Conservation (phyloP, 2,888 invertebrate genomes). For the Beris morrisii region DNA sequence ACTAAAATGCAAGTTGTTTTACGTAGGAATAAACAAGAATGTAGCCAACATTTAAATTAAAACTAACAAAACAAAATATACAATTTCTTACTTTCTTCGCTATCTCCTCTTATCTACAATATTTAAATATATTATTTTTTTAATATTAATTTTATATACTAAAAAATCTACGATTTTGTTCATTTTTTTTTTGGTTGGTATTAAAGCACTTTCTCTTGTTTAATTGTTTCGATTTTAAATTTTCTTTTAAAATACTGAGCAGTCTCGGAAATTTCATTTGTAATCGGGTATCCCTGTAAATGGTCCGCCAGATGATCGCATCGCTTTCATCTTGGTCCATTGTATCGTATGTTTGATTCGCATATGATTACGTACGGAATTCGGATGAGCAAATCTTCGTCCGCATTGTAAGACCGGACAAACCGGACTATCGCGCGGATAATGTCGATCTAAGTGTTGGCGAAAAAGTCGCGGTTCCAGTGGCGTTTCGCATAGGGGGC, state of each 20-base stretch:
- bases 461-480: slow-evolving; percentile 68
- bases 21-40: no score
- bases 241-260: background rate
- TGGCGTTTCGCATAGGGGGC: slow-evolving; percentile 73
- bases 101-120: no score
- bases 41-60: no score
- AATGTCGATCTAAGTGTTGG: slow-evolving; percentile 78
- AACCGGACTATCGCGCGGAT: slow-evolving; percentile 80
- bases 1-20: no score
- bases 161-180: no score
- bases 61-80: no score
- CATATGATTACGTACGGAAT: slow-evolving; percentile 87
- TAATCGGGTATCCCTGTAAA: slow-evolving; percentile 56
- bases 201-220: no score
- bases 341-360: slow-evolving; percentile 77
- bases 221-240: no score
- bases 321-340: slow-evolving; percentile 82
- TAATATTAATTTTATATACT: no score
- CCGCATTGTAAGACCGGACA: slow-evolving; percentile 79
- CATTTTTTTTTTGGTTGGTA: no score
- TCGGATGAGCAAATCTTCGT: slow-evolving; percentile 77
- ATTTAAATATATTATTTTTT: no score
- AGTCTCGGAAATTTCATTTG: slow-evolving; percentile 50
- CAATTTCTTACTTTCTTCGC: no score
- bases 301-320: slow-evolving; percentile 57